Evolutionary conservation across 2,888 invertebrate genomes (phyloP), one percentile per base, ranked within the genome.

Genomic region (Caenorhabditis parvicauda): DNA sequence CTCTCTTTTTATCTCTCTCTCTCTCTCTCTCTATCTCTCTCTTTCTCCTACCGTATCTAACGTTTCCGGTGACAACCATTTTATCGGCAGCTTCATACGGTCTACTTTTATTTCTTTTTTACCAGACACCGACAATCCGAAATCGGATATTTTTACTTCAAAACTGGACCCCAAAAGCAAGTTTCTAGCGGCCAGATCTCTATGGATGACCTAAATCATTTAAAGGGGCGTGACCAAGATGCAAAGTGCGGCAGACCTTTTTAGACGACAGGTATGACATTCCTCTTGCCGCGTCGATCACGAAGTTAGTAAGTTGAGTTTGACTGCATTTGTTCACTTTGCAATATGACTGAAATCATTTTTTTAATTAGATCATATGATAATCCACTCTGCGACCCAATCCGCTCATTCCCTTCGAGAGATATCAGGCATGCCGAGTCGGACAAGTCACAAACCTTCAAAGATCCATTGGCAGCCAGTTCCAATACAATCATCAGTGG

Each of bases 21-120:
- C n/a, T n/a, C n/a, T n/a, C n/a, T n/a, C n/a, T n/a, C n/a, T n/a
- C n/a, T n/a, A n/a, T n/a, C n/a, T n/a, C n/a, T n/a, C n/a, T n/a
- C n/a, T n/a, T 41, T 17, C 7, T 12, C 14, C 27, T 44, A 53
- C 60, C 19, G 42, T 45, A 6, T 52, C 41, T 2, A 74, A 45
- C 0, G 71, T 70, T 51, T 74, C 74, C 25, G 74, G 73, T 6
- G 71, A 53, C n/a, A 73, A 55, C 72, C 73, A 74, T n/a, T 65
- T 51, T 41, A 70, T 56, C 25, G 73, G 73, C 38, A 72, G 45
- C 44, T 72, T 74, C 50, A 71, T 59, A 21, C 54, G 44, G 9
- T 60, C 59, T 25, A 72, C 21, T 32, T 66, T 70, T 12, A 70
- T 43, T 19, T 62, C 67, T 6, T 39, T 29, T 39, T 60, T 58